Evolutionary conservation across 2,888 invertebrate species (phyloP), one percentile per base, ranked within the genome.

Genomic region (Drosophila algonquin): DNA sequence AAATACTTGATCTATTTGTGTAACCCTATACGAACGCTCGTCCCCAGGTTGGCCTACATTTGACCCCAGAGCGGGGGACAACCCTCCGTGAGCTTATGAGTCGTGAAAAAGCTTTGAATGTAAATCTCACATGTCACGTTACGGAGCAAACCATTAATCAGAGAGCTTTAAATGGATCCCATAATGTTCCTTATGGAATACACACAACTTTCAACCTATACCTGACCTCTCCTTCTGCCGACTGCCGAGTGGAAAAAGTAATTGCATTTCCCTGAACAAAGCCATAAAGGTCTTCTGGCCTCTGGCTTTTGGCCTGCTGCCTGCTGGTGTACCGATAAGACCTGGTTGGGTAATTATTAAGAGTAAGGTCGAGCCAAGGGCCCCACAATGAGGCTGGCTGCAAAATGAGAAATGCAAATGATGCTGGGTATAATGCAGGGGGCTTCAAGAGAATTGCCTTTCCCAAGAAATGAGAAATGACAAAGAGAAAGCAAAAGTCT

Each of bases 211-310:
- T 21, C 45, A 59, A 44, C 54, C 44, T 63, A 45, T 32, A 8
- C 46, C 21, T 12, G 21, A 9, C 45, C 45, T 21, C 35, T 14
- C 50, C 10, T 4, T 24, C 30, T 46, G 14, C 3, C 27, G 30
- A 12, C 14, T 16, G 27, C 12, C 45, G 27, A 30, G 24, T 32
- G 21, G 12, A 48, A 56, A 46, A 52, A 32, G 55, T 30, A 71
- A 71, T 74, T 71, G 75, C 67, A 74, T 58, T 74, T 50, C 10
- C 52, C 55, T 16, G 52, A 44, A 48, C 50, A 71, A 71, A 51
- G 67, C 72, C 60, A 58, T 67, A 59, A 58, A 58, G 50, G 32
- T 12, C 21, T 51, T 45, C 72, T 14, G 40, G 40, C 14, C 2
- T 6, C 40, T 40, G 40, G 6, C 40, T 32, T 9, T 10, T 32